phyloP scores from a whole-genome alignment of 2,113 vertebrate genomes.

The Aythya baeri region DNA sequence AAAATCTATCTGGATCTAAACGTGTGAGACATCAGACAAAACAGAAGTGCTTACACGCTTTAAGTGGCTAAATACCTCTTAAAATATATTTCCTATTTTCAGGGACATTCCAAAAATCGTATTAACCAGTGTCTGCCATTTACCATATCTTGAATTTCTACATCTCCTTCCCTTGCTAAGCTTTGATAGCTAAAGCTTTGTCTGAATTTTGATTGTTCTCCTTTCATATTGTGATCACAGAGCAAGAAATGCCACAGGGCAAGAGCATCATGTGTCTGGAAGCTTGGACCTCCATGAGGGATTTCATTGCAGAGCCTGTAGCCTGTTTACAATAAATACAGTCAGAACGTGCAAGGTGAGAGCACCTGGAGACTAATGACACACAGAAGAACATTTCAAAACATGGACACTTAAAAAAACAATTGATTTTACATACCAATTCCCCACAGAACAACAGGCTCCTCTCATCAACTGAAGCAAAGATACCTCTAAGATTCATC shows the following conservation, averaged over 20 bases:
- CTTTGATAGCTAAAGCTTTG: not conserved
- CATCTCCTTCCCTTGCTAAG: not conserved
- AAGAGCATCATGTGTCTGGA: not conserved
- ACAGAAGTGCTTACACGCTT: not conserved
- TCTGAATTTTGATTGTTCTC: not conserved
- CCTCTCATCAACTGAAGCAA: not conserved
- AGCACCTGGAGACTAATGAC: not conserved
- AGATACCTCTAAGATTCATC: not conserved
- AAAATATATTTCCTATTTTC: not conserved
- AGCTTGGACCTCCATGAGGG: not conserved
- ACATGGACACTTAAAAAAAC: not conserved
- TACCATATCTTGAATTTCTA: not conserved
- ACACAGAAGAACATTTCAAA: not conserved
- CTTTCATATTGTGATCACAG: not conserved
- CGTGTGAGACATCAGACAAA: not conserved
- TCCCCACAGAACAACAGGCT: not conserved
- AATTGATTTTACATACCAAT: not conserved
- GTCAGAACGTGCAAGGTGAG: not conserved
- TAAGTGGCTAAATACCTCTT: not conserved
- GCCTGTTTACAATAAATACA: not conserved
- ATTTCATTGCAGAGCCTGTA: not conserved
- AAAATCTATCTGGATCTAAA: not conserved
- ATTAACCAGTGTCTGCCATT: not conserved
- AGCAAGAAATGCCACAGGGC: not conserved
- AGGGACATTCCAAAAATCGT: not conserved